Conservation (phyloP, 2,888 invertebrate species). For the Nasonia oneida region DNA sequence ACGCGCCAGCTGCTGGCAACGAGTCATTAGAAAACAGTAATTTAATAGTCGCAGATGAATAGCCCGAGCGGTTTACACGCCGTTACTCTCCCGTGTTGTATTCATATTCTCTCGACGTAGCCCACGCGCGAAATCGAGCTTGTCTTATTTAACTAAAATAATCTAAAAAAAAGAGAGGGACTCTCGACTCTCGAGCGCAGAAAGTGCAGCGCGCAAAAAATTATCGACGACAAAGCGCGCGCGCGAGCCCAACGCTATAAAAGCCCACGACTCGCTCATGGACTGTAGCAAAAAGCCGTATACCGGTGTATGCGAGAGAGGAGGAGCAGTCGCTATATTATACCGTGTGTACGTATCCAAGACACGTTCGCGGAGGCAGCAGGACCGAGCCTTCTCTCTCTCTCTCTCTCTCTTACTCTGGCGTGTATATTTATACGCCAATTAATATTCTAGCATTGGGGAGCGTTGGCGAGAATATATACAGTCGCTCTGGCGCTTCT, state of each 20-base stretch:
- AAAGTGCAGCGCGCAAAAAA: too few relatives aligned
- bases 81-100: not conserved
- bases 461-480: not conserved
- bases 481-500: not conserved
- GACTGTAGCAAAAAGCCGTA: conserved; percentile 1
- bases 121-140: too few relatives aligned
- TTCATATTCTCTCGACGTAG: too few relatives aligned
- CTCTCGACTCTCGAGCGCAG: too few relatives aligned
- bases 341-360: not conserved
- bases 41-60: conserved; percentile 43
- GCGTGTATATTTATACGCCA: conserved; percentile 38
- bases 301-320: not conserved
- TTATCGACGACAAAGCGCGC: too few relatives aligned
- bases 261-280: not conserved
- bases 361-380: conserved; percentile 14
- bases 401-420: not conserved
- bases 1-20: conserved; percentile 44
- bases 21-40: conserved; percentile 56
- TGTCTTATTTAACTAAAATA: too few relatives aligned
- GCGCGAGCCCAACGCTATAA: too few relatives aligned
- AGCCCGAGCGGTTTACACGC: not conserved
- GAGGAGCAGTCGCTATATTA: conserved; percentile 4
- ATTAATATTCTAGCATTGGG: conserved; percentile 50
- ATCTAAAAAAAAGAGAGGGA: too few relatives aligned
- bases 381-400: not conserved